phyloP scores from a whole-genome alignment of 2,797 vertebrate species.

The Prionace glauca region DNA sequence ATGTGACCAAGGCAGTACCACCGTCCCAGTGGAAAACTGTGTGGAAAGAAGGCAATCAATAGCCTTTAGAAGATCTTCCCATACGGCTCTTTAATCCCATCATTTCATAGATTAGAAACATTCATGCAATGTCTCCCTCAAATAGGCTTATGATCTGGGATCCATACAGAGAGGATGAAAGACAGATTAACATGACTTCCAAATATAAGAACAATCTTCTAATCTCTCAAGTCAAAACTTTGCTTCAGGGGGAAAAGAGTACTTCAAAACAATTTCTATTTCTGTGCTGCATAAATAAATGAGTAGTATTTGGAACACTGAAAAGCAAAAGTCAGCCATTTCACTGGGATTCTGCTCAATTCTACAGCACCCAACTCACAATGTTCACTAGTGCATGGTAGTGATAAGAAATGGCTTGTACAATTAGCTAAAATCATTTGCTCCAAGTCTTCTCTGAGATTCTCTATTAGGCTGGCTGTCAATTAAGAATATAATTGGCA shows the following conservation, averaged over 20 bases:
- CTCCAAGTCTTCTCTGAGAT: background rate
- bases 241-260: background rate
- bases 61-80: constrained; percentile 33
- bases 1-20: constrained; percentile 43
- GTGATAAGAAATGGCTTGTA: background rate
- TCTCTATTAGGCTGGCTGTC: background rate
- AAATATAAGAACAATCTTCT: background rate
- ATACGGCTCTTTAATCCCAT: constrained; percentile 5
- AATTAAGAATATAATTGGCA: background rate
- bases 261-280: constrained; percentile 22
- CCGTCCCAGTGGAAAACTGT: constrained; percentile 42
- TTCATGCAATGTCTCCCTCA: background rate
- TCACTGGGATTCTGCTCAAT: background rate
- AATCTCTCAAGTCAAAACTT: constrained; percentile 21
- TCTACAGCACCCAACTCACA: background rate
- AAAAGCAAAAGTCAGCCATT: background rate
- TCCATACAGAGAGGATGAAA: background rate
- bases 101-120: background rate
- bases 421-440: background rate
- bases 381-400: background rate
- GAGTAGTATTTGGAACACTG: background rate
- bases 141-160: background rate
- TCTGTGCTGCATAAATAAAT: constrained; percentile 26
- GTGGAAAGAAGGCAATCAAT: constrained; percentile 43
- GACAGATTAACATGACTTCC: constrained; percentile 23